phyloP scores from a whole-genome alignment of 1,140 invertebrate species.

The Gryllus bimaculatus region DNA sequence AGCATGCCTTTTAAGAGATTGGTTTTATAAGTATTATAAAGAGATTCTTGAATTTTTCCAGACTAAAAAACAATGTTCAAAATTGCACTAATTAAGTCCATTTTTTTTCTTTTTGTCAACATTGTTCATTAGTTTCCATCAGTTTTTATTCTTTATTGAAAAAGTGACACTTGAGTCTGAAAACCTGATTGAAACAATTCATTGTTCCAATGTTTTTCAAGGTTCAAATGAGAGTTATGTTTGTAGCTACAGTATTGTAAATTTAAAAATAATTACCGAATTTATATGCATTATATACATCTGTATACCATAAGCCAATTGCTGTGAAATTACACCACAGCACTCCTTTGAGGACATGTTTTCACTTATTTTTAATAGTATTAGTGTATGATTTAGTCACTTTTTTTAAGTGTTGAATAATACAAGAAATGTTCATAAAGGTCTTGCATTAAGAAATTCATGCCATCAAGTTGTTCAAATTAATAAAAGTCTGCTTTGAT shows the following conservation, averaged over 20 bases:
- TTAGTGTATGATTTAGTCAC: not conserved
- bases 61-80: not conserved
- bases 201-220: not conserved
- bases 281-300: not conserved
- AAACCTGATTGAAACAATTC: not conserved
- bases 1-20: too few species aligned
- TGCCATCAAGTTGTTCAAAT: not conserved
- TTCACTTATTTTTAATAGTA: not conserved
- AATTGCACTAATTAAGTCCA: not conserved
- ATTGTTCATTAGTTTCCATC: not conserved
- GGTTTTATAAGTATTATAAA: too few species aligned
- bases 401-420: not conserved
- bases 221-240: not conserved
- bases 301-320: not conserved
- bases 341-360: not conserved
- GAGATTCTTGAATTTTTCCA: too few species aligned
- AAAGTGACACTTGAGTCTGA: too few species aligned
- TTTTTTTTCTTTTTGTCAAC: not conserved
- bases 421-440: not conserved
- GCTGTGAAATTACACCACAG: not conserved
- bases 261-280: not conserved
- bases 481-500: not conserved
- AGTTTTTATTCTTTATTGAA: not conserved
- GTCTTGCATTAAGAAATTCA: constrained; percentile 1
- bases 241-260: not conserved